phyloP scores from a whole-genome alignment of 2,888 invertebrate genomes.

The Ethmia dodecea region DNA sequence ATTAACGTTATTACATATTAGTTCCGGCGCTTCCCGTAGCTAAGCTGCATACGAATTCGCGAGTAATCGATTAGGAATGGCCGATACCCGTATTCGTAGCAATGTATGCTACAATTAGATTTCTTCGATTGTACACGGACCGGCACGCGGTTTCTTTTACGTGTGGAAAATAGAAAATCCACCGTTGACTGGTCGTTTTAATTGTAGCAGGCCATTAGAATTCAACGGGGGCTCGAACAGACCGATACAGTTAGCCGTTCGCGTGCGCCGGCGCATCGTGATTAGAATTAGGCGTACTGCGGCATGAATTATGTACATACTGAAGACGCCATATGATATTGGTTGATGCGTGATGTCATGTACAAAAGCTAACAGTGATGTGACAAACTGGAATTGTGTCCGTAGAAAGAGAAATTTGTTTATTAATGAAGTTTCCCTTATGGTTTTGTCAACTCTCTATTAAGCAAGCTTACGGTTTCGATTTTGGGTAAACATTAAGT shows the following conservation, averaged over 20 bases:
- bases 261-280: constrained; percentile 65
- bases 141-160: constrained; percentile 73
- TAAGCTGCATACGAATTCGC: no score
- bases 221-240: constrained; percentile 58
- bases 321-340: constrained; percentile 34
- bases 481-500: constrained; percentile 5
- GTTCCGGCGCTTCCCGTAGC: background rate
- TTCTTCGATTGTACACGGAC: constrained; percentile 55
- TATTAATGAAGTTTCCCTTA: constrained; percentile 41
- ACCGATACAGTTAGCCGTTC: constrained; percentile 65
- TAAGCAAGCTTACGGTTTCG: constrained; percentile 6
- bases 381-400: constrained; percentile 26
- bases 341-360: constrained; percentile 41
- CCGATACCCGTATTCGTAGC: constrained; percentile 2
- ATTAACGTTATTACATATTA: background rate
- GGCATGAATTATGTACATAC: constrained; percentile 31
- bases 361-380: constrained; percentile 33
- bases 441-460: constrained; percentile 23
- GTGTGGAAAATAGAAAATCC: constrained; percentile 77
- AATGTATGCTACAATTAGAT: constrained; percentile 52
- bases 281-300: constrained; percentile 51
- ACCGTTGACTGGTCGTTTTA: constrained; percentile 74
- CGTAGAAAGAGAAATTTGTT: constrained; percentile 53
- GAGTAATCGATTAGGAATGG: constrained; percentile 1
- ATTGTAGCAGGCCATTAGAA: constrained; percentile 69